A percentile compares a stretch with the other conserved stretches of the same genome.
Evolutionary conservation across 2,888 invertebrate genomes (phyloP).

Genomic region (Yponomeuta plumbellus): DNA sequence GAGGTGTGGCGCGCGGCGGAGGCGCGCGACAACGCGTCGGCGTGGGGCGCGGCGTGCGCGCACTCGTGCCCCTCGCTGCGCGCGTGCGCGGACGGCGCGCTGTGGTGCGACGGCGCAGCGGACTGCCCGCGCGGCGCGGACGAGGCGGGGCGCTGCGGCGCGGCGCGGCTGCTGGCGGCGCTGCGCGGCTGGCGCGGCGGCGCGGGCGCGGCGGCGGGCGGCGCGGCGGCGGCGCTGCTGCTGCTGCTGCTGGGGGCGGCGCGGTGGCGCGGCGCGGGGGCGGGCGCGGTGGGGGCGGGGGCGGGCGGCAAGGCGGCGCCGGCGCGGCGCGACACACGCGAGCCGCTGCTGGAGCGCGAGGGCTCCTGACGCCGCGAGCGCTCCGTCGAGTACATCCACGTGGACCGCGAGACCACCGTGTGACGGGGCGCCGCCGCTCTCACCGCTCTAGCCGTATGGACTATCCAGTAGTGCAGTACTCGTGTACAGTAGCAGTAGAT

Average conservation of each 20-base stretch:
- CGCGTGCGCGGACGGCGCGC: conserved; percentile 84
- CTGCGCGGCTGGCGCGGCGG: conserved; percentile 58
- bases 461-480: neutral
- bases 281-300: conserved; percentile 70
- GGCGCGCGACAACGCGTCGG: conserved; percentile 47
- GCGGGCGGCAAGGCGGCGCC: conserved; percentile 49
- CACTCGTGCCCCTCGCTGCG: conserved; percentile 81
- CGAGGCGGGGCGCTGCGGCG: conserved; percentile 66
- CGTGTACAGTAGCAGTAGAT: neutral
- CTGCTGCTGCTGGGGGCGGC: no score
- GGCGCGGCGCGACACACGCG: conserved; percentile 81
- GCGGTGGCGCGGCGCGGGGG: no score
- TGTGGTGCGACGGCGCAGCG: conserved; percentile 84
- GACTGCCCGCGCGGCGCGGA: conserved; percentile 84
- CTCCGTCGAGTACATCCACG: conserved; percentile 94
- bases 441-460: neutral
- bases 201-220: conserved; percentile 79
- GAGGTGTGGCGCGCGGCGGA: conserved; percentile 68
- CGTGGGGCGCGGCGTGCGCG: conserved; percentile 50
- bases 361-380: conserved; percentile 92
- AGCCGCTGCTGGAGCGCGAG: conserved; percentile 75
- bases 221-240: conserved; percentile 66
- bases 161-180: conserved; percentile 47
- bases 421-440: conserved; percentile 72
- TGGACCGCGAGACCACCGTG: conserved; percentile 95